Conservation (phyloP, 2,113 vertebrate species). For the Mesembrinibis cayennensis region DNA sequence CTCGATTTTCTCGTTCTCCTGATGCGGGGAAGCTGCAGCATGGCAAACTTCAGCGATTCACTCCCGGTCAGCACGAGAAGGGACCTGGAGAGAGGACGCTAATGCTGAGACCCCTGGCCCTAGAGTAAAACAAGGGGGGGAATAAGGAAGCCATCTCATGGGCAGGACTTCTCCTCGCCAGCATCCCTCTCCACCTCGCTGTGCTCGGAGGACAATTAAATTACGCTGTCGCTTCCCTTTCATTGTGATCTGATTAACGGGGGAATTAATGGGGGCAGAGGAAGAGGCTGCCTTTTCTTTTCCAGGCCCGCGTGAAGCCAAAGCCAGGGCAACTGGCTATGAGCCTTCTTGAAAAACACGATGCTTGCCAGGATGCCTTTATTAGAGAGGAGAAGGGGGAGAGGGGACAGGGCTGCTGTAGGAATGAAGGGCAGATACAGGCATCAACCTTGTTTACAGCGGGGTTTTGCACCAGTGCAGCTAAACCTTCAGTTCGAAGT, state of each 20-base stretch:
- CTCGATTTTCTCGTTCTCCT: background rate
- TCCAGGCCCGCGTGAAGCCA: background rate
- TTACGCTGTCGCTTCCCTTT: slow-evolving; percentile 15
- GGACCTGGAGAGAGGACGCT: background rate
- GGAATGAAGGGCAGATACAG: background rate
- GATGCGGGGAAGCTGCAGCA: background rate
- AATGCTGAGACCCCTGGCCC: background rate
- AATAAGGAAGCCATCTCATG: background rate
- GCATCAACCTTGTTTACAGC: background rate
- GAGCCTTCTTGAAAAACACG: background rate
- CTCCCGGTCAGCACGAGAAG: background rate
- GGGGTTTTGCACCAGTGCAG: background rate
- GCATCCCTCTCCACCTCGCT: background rate
- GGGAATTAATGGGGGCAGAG: slow-evolving; percentile 44
- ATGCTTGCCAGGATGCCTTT: background rate
- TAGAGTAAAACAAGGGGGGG: background rate
- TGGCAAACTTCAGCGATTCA: fast-evolving
- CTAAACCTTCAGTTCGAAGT: background rate
- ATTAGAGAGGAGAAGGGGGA: background rate
- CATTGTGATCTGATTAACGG: slow-evolving; percentile 15
- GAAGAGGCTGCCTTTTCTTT: background rate
- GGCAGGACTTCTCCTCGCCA: background rate
- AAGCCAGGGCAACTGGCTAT: background rate
- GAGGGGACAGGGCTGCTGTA: background rate
- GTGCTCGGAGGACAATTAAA: slow-evolving; percentile 11